phyloP scores from a whole-genome alignment of 2,888 invertebrate genomes.

The Arge pagana region DNA sequence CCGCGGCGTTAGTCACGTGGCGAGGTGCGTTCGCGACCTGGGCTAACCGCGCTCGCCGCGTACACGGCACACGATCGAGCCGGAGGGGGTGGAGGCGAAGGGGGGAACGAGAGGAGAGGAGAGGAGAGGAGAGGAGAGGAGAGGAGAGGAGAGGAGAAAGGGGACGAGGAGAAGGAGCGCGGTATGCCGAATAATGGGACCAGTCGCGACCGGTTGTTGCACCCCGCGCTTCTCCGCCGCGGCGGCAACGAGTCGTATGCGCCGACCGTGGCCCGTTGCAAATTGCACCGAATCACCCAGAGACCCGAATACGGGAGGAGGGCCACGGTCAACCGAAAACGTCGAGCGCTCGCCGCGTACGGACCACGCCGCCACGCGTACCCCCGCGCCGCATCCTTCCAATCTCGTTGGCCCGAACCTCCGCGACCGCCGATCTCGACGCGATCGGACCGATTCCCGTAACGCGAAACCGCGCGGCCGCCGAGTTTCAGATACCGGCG shows the following conservation, averaged over 20 bases:
- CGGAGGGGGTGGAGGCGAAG: neutral
- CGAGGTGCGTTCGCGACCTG: conserved; percentile 34
- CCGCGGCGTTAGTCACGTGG: conserved; percentile 43
- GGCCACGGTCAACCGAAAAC: conserved; percentile 56
- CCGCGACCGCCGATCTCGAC: neutral
- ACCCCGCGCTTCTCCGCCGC: neutral
- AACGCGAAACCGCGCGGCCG: too few species aligned
- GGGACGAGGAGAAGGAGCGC: too few species aligned
- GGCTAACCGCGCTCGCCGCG: conserved; percentile 18
- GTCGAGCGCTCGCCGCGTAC: conserved; percentile 27
- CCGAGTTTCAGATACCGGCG: too few species aligned
- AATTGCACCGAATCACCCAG: conserved; percentile 22
- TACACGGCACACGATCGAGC: neutral
- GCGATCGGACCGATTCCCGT: too few species aligned
- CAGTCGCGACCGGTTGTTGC: conserved; percentile 4
- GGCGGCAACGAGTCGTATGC: too few species aligned
- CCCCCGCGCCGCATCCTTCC: neutral
- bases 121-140: conserved; percentile 16
- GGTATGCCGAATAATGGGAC: conserved; percentile 11
- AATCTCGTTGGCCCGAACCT: neutral
- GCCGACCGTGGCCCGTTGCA: conserved; percentile 19
- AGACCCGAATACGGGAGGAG: conserved; percentile 45
- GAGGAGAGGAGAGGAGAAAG: conserved; percentile 8
- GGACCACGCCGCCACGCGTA: conserved; percentile 2
- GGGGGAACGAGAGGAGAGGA: conserved; percentile 20